Evolutionary conservation across 2,113 vertebrate species (phyloP), one percentile per base, ranked within the genome.

Genomic region (Montifringilla adamsi): DNA sequence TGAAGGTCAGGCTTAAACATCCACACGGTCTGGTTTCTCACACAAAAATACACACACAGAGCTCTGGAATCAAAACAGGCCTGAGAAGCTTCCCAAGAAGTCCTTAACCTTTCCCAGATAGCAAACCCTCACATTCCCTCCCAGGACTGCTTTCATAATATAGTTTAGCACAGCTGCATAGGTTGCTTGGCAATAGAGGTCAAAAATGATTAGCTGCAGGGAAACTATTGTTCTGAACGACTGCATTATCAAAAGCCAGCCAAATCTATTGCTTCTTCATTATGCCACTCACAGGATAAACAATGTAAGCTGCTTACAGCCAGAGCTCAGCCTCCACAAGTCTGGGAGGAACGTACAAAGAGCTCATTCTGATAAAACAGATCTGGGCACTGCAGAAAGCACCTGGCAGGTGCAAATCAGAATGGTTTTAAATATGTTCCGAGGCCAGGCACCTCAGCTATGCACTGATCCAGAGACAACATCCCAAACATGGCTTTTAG

Each of bases 101-200:
- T 31, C 83, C 83, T 93, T 92, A 90, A 87, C 90, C 86, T 60
- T 90, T 75, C 66, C 80, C 92, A 87, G 88, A 64, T 9, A 88
- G 73, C 82, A 93, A 95, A 93, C 59, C 44, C 31, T 82, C 87
- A 30, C 8, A 0, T 16, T 79, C 81, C 84, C 89, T 91, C 87
- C 79, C 89, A 75, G 70, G 64, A 74, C 41, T 92, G 85, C 52
- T 90, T 95, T 95, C 95, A 92, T 94, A 92, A 92, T 58, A 86
- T 9, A 72, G 66, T 75, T 89, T 62, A 92, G 81, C 0, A 0
- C 86, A 93, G 93, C 91, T 88, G 95, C 91, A 77, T 91, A 96
- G 95, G 96, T 96, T 96, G 94, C 96, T 93, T 94, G 92, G 95
- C 95, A 96, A 96, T 94, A 93, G 85, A 96, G 90, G 95, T 95